A percentile compares a stretch with the other conserved stretches of the same genome.
Evolutionary conservation across 1,140 invertebrate genomes (phyloP).

Genomic region (Stegodyphus mimosarum): DNA sequence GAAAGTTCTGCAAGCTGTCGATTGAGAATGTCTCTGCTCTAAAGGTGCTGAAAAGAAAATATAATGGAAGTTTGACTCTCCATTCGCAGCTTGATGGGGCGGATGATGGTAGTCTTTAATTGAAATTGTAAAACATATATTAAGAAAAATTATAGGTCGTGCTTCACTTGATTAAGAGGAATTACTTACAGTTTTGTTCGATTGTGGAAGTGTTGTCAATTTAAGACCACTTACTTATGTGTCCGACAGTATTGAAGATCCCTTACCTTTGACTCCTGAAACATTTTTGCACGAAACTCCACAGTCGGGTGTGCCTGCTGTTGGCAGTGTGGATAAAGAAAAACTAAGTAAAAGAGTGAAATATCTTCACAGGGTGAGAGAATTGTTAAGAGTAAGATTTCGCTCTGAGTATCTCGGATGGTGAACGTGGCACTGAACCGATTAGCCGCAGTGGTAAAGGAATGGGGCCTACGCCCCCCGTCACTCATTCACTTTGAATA

Average conservation of each 20-base stretch:
- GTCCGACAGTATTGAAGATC: constrained; percentile 44
- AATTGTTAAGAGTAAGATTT: not conserved
- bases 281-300: not conserved
- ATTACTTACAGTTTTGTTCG: constrained; percentile 49
- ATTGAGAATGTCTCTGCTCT: not conserved
- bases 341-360: not conserved
- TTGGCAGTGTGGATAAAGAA: not conserved
- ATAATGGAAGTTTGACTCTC: not conserved
- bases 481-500: too few species aligned
- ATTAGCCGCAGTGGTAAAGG: too few species aligned
- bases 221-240: constrained; percentile 53
- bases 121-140: not conserved
- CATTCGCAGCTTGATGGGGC: not conserved
- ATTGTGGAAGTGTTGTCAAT: constrained; percentile 54
- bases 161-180: constrained; percentile 26
- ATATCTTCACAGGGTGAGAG: not conserved
- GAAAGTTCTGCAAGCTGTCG: not conserved
- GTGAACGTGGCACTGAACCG: too few species aligned
- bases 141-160: not conserved
- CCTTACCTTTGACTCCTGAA: constrained; percentile 20
- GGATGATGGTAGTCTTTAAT: constrained; percentile 28
- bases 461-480: too few species aligned
- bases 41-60: constrained; percentile 14
- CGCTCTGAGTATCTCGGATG: not conserved
- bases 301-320: not conserved